Evolutionary conservation across 92 coral and sea anemone genomes (phyloP).

Genomic region (Pocillopora meandrina): DNA sequence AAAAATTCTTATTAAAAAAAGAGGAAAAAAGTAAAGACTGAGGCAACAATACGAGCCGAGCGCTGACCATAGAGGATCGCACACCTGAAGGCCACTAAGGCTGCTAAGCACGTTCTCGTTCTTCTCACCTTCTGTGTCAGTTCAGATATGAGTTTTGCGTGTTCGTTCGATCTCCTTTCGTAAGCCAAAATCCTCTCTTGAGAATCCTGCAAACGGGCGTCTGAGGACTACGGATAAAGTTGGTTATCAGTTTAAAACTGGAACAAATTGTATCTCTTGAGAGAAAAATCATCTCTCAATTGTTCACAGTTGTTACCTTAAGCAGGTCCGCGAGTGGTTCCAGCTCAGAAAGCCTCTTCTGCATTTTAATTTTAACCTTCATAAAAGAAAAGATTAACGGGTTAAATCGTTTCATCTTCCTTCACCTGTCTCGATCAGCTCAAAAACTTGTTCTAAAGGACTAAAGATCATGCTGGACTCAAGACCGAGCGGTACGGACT

Average conservation of each 20-base stretch:
- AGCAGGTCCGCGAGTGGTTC: conserved; percentile 95
- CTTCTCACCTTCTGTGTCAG: conserved; percentile 88
- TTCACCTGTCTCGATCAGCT: too few relatives aligned
- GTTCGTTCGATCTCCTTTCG: conserved; percentile 95
- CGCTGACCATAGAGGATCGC: too few relatives aligned
- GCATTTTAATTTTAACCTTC: conserved; percentile 85
- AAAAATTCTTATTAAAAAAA: too few relatives aligned
- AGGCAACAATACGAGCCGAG: too few relatives aligned
- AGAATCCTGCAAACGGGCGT: conserved; percentile 88
- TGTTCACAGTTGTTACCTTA: conserved; percentile 62
- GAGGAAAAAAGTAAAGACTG: too few relatives aligned
- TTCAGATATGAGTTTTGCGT: conserved; percentile 90
- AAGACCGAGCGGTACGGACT: too few relatives aligned
- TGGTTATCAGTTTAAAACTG: background rate
- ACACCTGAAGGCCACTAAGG: too few relatives aligned
- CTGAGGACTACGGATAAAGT: conserved; percentile 67
- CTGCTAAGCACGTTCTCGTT: background rate
- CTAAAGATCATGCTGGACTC: too few relatives aligned
- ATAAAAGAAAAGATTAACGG: background rate
- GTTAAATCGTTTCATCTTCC: too few relatives aligned
- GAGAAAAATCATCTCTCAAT: background rate
- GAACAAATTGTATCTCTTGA: background rate
- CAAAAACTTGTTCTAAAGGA: too few relatives aligned
- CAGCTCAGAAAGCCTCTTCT: conserved; percentile 92
- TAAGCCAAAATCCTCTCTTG: conserved; percentile 91